Percentiles rank a stretch among this genome's conserved stretches.
phyloP scores from a whole-genome alignment of 2,888 invertebrate species.

The Eupeodes latifasciatus region DNA sequence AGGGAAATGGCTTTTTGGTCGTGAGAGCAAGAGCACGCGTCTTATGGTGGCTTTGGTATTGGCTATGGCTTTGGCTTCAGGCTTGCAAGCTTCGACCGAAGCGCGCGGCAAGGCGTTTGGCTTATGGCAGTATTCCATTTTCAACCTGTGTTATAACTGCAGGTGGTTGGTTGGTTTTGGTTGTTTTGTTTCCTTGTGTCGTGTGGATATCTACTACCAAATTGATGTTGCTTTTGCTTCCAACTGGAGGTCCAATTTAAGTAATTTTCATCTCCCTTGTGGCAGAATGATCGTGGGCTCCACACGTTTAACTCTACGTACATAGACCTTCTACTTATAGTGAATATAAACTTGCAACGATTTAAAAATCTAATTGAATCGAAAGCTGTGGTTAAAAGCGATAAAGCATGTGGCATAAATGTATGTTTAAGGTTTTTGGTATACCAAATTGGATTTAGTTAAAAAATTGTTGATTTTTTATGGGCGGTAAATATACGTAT shows the following conservation, averaged over 20 bases:
- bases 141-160: constrained; percentile 32
- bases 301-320: neutral
- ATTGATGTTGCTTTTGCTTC: constrained; percentile 41
- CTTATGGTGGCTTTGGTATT: neutral
- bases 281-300: constrained; percentile 23
- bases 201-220: constrained; percentile 52
- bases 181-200: constrained; percentile 28
- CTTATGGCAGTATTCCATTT: neutral
- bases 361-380: constrained; percentile 40
- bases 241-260: constrained; percentile 60
- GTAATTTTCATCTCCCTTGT: constrained; percentile 45
- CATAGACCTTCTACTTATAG: neutral
- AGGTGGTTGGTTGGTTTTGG: constrained; percentile 53
- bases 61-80: neutral
- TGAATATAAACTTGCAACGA: neutral
- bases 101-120: no score
- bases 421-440: neutral
- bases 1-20: constrained; percentile 46
- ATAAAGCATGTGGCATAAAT: constrained; percentile 12
- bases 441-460: neutral
- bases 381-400: constrained; percentile 17
- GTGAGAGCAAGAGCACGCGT: constrained; percentile 48
- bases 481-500: constrained; percentile 11
- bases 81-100: no score
- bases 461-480: constrained; percentile 1